Conservation (phyloP, 2,888 invertebrate species). For the Acanthococcus lagerstroemiae region DNA sequence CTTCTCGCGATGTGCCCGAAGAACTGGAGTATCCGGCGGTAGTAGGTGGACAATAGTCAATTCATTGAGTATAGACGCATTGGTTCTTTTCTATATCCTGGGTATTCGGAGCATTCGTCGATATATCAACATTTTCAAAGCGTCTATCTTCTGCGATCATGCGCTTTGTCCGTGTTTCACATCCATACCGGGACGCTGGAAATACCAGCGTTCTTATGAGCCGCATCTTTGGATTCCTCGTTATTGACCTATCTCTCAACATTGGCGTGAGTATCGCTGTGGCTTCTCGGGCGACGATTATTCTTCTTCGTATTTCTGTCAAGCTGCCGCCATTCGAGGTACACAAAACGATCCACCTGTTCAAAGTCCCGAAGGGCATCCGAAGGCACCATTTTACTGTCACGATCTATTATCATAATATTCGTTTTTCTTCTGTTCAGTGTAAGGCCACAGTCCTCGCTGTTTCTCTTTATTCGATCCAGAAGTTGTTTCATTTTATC, state of each 20-base stretch:
- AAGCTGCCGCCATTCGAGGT: neutral
- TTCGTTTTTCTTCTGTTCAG: no score
- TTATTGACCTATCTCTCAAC: no score
- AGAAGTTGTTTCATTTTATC: neutral
- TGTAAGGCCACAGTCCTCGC: neutral
- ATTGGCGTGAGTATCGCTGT: no score
- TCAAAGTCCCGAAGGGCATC: neutral
- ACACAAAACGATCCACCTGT: neutral
- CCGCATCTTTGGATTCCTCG: neutral
- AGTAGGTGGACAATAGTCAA: neutral
- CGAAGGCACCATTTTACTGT: neutral
- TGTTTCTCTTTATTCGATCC: neutral
- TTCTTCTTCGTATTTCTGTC: neutral
- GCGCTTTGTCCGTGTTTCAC: neutral
- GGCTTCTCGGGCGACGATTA: neutral
- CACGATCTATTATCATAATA: no score
- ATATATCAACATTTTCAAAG: neutral
- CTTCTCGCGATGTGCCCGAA: no score
- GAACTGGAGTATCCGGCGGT: neutral
- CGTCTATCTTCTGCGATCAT: neutral
- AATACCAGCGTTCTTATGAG: neutral
- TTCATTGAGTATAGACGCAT: neutral
- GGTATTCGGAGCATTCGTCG: neutral
- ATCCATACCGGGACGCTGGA: neutral
- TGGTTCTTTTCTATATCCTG: neutral